These are phyloP conservation scores for Trichomalopsis sarcophagae DNA, from an alignment of 1,140 invertebrate genomes.

Conservation along the genomic window DNA sequence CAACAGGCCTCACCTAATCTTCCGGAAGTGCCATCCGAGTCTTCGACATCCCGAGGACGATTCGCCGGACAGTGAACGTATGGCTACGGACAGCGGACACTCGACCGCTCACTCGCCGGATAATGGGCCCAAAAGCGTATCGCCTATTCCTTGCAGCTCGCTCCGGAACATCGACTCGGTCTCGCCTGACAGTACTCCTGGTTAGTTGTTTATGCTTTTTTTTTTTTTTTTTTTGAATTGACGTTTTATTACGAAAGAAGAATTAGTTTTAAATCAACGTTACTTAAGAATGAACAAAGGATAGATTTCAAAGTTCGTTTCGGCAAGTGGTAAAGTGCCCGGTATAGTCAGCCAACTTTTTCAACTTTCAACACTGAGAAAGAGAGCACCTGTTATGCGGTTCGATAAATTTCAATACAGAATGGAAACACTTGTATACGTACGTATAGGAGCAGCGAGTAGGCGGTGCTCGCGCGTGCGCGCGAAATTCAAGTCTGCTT, in stretches of 20 bases:
- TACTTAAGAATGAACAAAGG: no score
- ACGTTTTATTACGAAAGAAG: no score
- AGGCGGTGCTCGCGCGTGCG: no score
- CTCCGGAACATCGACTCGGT: constrained; percentile 69
- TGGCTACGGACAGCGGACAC: constrained; percentile 90
- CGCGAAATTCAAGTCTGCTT: not conserved
- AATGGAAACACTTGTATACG: not conserved
- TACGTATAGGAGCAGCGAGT: not conserved
- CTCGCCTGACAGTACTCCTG: constrained; percentile 69
- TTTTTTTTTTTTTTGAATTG: no score
- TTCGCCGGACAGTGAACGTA: constrained; percentile 88
- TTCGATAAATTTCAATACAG: not conserved
- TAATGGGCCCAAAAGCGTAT: constrained; percentile 87
- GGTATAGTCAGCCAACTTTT: not conserved
- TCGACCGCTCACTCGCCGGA: constrained; percentile 93
- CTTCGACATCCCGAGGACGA: constrained; percentile 84
- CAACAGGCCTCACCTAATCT: constrained; percentile 78
- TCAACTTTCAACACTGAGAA: not conserved
- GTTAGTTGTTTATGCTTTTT: constrained; percentile 52
- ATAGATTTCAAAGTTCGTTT: no score
- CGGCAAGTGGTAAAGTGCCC: no score
- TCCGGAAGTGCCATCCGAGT: constrained; percentile 80
- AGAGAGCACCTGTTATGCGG: not conserved
- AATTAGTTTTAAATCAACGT: no score
- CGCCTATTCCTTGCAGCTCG: constrained; percentile 77